Conservation (phyloP, 2,797 vertebrate species). For the Meda fulgida region DNA sequence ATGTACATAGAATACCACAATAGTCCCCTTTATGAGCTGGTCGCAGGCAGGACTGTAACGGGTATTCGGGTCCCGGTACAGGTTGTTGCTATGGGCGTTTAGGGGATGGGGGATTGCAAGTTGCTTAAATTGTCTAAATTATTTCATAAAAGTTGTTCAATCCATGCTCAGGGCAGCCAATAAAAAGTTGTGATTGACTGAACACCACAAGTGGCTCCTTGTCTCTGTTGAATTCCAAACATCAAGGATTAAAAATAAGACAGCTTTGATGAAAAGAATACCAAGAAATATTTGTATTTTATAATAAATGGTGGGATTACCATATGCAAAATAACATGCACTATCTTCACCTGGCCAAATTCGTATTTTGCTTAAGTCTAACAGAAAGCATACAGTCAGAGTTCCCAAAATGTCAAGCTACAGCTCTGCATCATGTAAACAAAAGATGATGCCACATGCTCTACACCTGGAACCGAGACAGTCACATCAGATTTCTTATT, state of each 20-base stretch:
- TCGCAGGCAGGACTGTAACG: no score
- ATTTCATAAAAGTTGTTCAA: neutral
- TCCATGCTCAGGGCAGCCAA: neutral
- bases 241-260: neutral
- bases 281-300: neutral
- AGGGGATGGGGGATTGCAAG: neutral
- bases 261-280: neutral
- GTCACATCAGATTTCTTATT: neutral
- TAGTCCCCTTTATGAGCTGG: neutral
- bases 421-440: no score
- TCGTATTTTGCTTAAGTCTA: neutral
- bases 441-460: neutral
- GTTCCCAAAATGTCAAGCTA: neutral
- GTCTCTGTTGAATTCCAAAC: constrained; percentile 9
- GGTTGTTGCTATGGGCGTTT: neutral
- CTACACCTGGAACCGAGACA: neutral
- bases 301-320: neutral
- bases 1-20: no score
- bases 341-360: neutral
- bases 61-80: neutral
- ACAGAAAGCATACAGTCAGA: neutral
- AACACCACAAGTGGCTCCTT: neutral
- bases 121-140: neutral
- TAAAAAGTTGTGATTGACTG: neutral
- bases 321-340: neutral